Evolutionary conservation across 2,797 vertebrate species (phyloP), one percentile per base, ranked within the genome.

Genomic region (Sus cebifrons): DNA sequence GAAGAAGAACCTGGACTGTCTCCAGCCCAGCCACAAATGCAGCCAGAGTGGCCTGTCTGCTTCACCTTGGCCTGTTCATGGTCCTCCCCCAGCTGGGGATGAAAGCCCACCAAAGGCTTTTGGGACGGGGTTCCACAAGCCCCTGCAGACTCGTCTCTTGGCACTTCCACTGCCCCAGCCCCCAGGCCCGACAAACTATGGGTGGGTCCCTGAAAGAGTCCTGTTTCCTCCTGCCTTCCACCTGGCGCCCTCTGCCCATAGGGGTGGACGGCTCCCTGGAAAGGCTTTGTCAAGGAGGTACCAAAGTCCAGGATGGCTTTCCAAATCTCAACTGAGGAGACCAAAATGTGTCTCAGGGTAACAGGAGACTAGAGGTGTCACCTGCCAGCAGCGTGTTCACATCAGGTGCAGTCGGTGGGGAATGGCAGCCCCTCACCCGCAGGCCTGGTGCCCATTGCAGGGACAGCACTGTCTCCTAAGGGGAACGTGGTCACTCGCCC

Each of bases 351-450:
- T 67, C 70, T 94, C 11, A 8, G 82, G 87, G 82, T 64, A 89
- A 83, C 5, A 77, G 78, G 9, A 81, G 86, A 13, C 14, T 14
- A 32, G 25, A 65, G 49, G 91, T 90, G 10, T 32, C 27, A 21
- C 6, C 20, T 18, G 6, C 5, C 29, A 56, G 23, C 20, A 44
- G 27, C 0, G 0, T 21, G 27, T 18, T 44, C 25, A 20, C 16
- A 7, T 20, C 49, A 15, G 23, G 79, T 32, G 9, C 17, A 36
- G 49, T 73, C 73, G 16, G 12, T 7, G 4, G 64, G 52, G 54
- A 73, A 65, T 6, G 15, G 65, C 29, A 11, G 67, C 2, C 60
- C 68, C 56, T 62, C 21, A 49, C 21, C 77, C 87, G 75, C 20
- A 92, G 75, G 65, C 60, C 77, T 62, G 60, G 36, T n/a, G 29